These are phyloP conservation scores for Trichonephila inaurata DNA, from an alignment of 1,140 invertebrate genomes.

Conservation along the genomic window DNA sequence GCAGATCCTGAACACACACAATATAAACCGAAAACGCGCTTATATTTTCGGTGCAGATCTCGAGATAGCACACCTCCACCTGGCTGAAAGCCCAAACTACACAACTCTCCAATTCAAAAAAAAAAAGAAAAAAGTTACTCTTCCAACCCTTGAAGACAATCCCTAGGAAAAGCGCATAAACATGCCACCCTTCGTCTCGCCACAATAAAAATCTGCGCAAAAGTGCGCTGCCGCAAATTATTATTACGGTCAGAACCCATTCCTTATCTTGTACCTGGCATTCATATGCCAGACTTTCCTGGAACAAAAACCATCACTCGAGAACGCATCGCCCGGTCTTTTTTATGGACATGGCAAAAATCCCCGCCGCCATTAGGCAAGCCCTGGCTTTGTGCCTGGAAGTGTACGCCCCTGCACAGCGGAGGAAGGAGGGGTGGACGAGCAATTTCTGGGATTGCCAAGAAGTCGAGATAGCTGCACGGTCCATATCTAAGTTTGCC, in stretches of 20 bases:
- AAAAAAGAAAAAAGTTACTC: neutral
- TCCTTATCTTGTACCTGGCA: slow-evolving; percentile 33
- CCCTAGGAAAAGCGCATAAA: neutral
- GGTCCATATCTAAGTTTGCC: slow-evolving; percentile 41
- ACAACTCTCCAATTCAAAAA: neutral
- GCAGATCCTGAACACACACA: too few relatives aligned
- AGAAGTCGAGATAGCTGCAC: slow-evolving; percentile 4
- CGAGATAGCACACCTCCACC: neutral
- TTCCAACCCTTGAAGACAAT: neutral
- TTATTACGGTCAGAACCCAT: slow-evolving; percentile 1
- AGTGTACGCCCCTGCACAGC: neutral
- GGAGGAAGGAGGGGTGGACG: neutral
- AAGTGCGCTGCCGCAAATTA: neutral
- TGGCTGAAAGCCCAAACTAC: neutral
- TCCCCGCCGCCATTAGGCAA: slow-evolving; percentile 21
- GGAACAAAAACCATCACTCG: slow-evolving; percentile 35
- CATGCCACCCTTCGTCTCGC: neutral
- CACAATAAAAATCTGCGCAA: slow-evolving; percentile 15
- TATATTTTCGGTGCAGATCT: neutral
- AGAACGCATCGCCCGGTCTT: slow-evolving; percentile 15
- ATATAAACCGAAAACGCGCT: neutral
- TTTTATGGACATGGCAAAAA: slow-evolving; percentile 13
- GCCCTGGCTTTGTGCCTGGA: slow-evolving; percentile 19
- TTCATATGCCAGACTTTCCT: slow-evolving; percentile 37
- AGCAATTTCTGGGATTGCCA: slow-evolving; percentile 50